A percentile compares a stretch with the other conserved stretches of the same genome.
phyloP scores from a whole-genome alignment of 2,797 vertebrate species.

The Melanotaenia pygmaea region DNA sequence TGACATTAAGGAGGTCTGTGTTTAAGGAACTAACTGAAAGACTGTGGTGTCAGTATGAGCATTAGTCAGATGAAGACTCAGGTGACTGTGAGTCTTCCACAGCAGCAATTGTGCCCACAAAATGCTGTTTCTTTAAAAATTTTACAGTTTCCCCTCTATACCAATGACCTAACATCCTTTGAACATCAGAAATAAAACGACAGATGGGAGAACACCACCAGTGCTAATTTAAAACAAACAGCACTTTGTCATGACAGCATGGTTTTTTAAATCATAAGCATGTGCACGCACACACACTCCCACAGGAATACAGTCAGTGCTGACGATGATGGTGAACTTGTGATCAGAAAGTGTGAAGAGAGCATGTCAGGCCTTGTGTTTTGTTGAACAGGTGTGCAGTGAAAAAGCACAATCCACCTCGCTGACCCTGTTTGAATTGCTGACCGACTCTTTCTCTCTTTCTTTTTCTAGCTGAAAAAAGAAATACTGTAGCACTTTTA shows the following conservation, averaged over 20 bases:
- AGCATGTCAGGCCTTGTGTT: constrained; percentile 16
- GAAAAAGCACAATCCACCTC: constrained; percentile 18
- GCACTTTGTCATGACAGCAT: constrained; percentile 16
- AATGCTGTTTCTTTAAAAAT: constrained; percentile 11
- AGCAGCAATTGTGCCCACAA: constrained; percentile 23
- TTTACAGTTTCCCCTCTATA: neutral
- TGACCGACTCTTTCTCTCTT: constrained; percentile 17
- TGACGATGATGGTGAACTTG: constrained; percentile 36
- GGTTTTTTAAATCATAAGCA: constrained; percentile 24
- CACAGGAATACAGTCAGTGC: constrained; percentile 33
- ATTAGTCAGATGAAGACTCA: constrained; percentile 10
- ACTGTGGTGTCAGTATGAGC: constrained; percentile 10
- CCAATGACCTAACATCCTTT: constrained; percentile 15
- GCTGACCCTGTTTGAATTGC: constrained; percentile 26
- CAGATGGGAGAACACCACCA: constrained; percentile 20
- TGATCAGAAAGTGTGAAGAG: constrained; percentile 49
- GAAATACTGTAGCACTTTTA: constrained; percentile 46
- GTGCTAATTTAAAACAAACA: constrained; percentile 29
- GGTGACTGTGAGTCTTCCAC: constrained; percentile 27
- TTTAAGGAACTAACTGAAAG: constrained; percentile 16
- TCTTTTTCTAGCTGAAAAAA: constrained; percentile 25
- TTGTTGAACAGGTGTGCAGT: constrained; percentile 44
- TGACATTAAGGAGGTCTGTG: constrained; percentile 35
- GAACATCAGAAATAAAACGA: constrained; percentile 5
- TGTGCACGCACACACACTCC: constrained; percentile 5